phyloP scores from a whole-genome alignment of 2,888 invertebrate genomes.

The Drosophila paramelanica region DNA sequence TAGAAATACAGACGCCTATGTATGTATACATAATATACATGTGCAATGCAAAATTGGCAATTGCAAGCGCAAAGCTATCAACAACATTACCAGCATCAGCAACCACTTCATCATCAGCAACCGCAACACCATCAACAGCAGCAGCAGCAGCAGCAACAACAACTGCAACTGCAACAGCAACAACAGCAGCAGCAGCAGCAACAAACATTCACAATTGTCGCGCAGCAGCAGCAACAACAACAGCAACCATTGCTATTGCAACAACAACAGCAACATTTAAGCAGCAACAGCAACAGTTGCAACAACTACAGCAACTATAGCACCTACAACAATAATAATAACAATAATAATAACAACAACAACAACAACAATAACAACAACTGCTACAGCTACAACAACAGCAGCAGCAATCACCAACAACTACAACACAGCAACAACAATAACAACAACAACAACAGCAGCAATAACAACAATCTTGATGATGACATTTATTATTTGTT shows the following conservation, averaged over 20 bases:
- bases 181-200: slow-evolving; percentile 16
- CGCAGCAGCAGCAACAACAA: slow-evolving; percentile 49
- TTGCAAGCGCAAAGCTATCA: slow-evolving; percentile 76
- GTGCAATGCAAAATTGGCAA: slow-evolving; percentile 84
- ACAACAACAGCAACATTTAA: slow-evolving; percentile 44
- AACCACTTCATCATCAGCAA: slow-evolving; percentile 45
- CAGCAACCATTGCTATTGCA: slow-evolving; percentile 51
- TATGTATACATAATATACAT: slow-evolving; percentile 52
- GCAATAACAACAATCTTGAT: slow-evolving; percentile 71
- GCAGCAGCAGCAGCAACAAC: slow-evolving; percentile 20
- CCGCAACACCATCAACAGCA: slow-evolving; percentile 28
- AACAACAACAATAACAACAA: slow-evolving; percentile 34
- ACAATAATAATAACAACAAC: slow-evolving; percentile 18
- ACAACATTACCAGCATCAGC: slow-evolving; percentile 61
- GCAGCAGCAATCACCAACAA: slow-evolving; percentile 32
- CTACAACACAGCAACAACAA: slow-evolving; percentile 38
- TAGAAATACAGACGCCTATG: slow-evolving; percentile 42
- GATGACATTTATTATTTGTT: slow-evolving; percentile 83
- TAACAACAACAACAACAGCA: slow-evolving; percentile 47
- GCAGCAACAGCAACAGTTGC: slow-evolving; percentile 45
- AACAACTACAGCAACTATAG: slow-evolving; percentile 28
- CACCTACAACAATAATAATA: slow-evolving; percentile 21
- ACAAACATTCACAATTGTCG: slow-evolving; percentile 32
- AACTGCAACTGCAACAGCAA: slow-evolving; percentile 35
- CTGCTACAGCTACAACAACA: slow-evolving; percentile 38